Conservation (phyloP, 2,888 invertebrate genomes). For the Brenthis ino region DNA sequence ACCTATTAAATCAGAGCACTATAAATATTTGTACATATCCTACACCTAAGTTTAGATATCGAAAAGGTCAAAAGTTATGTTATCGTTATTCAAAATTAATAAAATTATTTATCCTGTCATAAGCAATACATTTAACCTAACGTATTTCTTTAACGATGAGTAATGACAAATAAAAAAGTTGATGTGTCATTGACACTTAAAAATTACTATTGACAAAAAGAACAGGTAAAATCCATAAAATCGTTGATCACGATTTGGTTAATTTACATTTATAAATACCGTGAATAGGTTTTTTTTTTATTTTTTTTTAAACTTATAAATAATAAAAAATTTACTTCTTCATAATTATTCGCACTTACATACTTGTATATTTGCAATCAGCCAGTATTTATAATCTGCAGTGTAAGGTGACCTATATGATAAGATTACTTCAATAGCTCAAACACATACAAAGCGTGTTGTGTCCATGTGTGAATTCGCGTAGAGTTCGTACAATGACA, state of each 20-base stretch:
- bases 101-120: no score
- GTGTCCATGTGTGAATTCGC: constrained; percentile 62
- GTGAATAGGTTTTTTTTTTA: neutral
- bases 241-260: constrained; percentile 17
- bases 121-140: constrained; percentile 15
- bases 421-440: constrained; percentile 78
- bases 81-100: no score
- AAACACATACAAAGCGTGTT: constrained; percentile 53
- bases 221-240: constrained; percentile 30
- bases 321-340: neutral
- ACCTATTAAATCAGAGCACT: no score
- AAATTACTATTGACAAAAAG: constrained; percentile 26
- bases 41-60: no score
- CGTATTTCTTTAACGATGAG: constrained; percentile 27
- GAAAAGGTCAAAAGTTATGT: no score
- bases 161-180: constrained; percentile 25
- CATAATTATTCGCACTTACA: constrained; percentile 17
- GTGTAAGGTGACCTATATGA: constrained; percentile 82
- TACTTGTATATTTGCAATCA: constrained; percentile 45
- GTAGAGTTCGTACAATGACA: constrained; percentile 78
- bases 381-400: constrained; percentile 68
- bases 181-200: constrained; percentile 34
- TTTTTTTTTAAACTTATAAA: neutral
- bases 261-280: constrained; percentile 19
- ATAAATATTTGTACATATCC: no score